Base-by-base conservation (phyloP, 2,113 vertebrate species). In the Cettia cetti region DNA sequence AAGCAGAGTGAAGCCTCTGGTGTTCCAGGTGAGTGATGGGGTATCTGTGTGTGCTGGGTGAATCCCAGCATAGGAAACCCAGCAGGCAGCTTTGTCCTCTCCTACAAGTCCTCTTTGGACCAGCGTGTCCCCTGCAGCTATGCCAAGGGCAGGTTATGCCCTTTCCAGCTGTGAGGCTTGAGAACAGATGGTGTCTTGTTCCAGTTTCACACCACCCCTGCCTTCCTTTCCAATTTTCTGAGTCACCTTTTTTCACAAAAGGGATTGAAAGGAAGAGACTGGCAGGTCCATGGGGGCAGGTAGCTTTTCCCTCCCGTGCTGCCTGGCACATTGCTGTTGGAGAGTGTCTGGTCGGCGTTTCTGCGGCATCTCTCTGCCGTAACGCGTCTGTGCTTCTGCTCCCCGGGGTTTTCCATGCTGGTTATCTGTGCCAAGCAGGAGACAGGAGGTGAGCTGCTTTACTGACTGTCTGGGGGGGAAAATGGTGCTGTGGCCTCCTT, bases 321-420 rank as follows among this genome's bases (percentile, higher is more conserved):
- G 54, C 24, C 45, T 60, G 79, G 54, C 68, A 53, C 6, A 0
- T 10, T 86, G 47, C 69, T 64, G 30, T 31, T 81, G 40, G 19
- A 65, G 44, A 49, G 35, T 18, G 50, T 60, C 65, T 92, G 33
- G 10, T 27, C 0, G 0, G 40, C 0, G 0, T 89, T 92, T 50
- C 64, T 64, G 64, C 60, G 57, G 64, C 30, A 7, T 68, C 44
- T 26, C 33, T 52, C 26, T 9, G 28, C 70, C 0, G 4, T 37
- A 18, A 40, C 1, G 15, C 6, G 6, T 50, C 52, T 22, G 5
- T 72, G 47, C 56, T 64, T 33, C 75, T 47, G 10, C 16, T 64
- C 53, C 59, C 54, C 0, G 4, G 92, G 28, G 15, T 49, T 57
- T 90, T 88, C 61, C 5, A 0, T 75, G 47, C 47, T 0, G 5